A percentile compares a stretch with the other conserved stretches of the same genome.
Evolutionary conservation across 2,797 vertebrate species (phyloP).

Genomic region (Sphenopsis melanotis): DNA sequence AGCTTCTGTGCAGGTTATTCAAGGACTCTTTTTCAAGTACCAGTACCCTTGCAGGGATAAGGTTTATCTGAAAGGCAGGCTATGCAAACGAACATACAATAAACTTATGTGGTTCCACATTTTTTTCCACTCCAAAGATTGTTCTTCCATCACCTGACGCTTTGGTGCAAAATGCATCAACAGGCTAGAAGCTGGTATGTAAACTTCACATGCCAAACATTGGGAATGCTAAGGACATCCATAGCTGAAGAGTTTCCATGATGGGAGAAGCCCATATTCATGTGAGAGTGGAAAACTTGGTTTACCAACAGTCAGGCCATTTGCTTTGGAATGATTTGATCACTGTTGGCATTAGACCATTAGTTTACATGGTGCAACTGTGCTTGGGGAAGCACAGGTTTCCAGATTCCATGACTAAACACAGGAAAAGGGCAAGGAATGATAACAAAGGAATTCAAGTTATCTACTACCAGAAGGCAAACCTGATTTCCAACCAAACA

Average conservation of each 20-base stretch:
- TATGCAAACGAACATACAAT: not conserved
- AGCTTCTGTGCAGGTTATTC: not conserved
- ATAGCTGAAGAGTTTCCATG: not conserved
- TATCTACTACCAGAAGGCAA: not conserved
- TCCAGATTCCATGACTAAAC: not conserved
- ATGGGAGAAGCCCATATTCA: not conserved
- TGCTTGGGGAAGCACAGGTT: not conserved
- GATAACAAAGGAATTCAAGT: not conserved
- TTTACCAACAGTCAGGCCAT: not conserved
- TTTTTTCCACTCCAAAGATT: conserved; percentile 15
- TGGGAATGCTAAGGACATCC: not conserved
- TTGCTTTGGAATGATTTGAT: conserved; percentile 21
- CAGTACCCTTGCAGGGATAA: not conserved
- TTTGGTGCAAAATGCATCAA: conserved; percentile 7
- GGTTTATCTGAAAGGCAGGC: conserved; percentile 9
- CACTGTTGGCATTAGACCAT: not conserved
- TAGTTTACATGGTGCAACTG: not conserved
- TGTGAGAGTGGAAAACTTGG: not conserved
- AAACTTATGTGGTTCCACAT: not conserved
- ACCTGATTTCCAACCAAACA: not conserved
- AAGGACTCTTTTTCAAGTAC: not conserved
- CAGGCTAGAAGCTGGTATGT: conserved; percentile 3
- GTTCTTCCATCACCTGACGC: not conserved
- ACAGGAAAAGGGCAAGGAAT: conserved; percentile 6
- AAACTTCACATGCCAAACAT: conserved; percentile 11